These are phyloP conservation scores for Cephonodes hylas DNA, from an alignment of 2,888 invertebrate species.

Conservation along the genomic window DNA sequence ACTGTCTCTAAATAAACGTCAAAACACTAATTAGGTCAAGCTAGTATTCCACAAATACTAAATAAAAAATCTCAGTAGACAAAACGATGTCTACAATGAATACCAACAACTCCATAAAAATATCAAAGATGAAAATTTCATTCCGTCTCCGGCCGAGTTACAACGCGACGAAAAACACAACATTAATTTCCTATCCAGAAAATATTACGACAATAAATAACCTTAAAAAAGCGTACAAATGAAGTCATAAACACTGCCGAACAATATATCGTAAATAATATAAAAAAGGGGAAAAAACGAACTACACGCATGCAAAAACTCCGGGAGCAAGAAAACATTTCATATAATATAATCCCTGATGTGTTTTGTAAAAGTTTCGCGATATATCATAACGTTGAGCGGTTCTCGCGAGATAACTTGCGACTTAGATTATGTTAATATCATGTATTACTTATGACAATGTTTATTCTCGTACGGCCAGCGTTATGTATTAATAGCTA, in stretches of 20 bases:
- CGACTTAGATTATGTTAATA: constrained; percentile 31
- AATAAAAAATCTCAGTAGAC: too few species aligned
- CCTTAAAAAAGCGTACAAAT: constrained; percentile 10
- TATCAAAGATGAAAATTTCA: too few species aligned
- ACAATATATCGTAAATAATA: constrained; percentile 9
- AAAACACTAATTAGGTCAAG: too few species aligned
- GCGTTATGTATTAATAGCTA: neutral
- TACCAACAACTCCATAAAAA: too few species aligned
- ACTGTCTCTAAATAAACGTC: too few species aligned
- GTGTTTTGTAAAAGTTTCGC: constrained; percentile 49
- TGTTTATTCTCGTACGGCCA: constrained; percentile 22
- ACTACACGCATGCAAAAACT: constrained; percentile 6
- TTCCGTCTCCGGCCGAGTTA: too few species aligned
- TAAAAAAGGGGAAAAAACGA: constrained; percentile 5
- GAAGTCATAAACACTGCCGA: constrained; percentile 15
- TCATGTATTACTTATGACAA: constrained; percentile 28
- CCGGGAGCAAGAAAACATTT: constrained; percentile 10
- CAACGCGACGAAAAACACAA: neutral
- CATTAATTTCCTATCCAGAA: constrained; percentile 1
- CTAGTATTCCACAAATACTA: too few species aligned
- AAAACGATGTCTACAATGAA: too few species aligned
- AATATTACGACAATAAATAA: constrained; percentile 7
- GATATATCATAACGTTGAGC: constrained; percentile 40
- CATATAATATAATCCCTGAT: constrained; percentile 28
- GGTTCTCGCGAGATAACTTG: constrained; percentile 12